Percentiles rank a stretch among this genome's conserved stretches.
Evolutionary conservation across 2,113 vertebrate species (phyloP).

Genomic region (Chaenogobius annularis): DNA sequence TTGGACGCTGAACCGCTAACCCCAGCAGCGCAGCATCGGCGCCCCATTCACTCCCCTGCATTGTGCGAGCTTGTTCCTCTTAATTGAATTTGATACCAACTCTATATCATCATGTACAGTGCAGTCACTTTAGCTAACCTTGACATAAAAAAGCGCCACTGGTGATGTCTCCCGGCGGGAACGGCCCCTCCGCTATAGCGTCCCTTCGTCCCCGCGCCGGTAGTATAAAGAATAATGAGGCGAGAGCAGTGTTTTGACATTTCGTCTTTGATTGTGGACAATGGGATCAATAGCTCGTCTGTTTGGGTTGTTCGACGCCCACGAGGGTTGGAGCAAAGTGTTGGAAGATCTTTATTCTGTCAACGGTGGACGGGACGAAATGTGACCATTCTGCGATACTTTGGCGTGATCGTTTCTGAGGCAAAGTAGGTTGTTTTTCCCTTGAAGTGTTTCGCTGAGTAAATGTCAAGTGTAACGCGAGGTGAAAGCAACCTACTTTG

Average conservation of each 20-base stretch:
- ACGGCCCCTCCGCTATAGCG: slow-evolving; percentile 27
- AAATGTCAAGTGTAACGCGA: too few relatives aligned
- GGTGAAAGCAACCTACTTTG: too few relatives aligned
- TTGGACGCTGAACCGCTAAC: slow-evolving; percentile 12
- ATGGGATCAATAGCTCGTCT: slow-evolving; percentile 64
- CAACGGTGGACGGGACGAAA: slow-evolving; percentile 12
- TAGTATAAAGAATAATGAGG: slow-evolving; percentile 59
- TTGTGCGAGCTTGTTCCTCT: slow-evolving; percentile 28
- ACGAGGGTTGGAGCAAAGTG: slow-evolving; percentile 39
- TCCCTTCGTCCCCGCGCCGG: slow-evolving; percentile 49
- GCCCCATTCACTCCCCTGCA: not conserved
- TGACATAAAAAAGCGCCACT: slow-evolving; percentile 44
- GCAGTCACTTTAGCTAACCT: slow-evolving; percentile 53
- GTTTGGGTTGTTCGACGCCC: slow-evolving; percentile 38
- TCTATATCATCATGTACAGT: slow-evolving; percentile 43
- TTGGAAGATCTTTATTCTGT: slow-evolving; percentile 23
- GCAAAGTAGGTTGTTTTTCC: too few relatives aligned
- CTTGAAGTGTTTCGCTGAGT: too few relatives aligned
- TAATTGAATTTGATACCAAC: slow-evolving; percentile 53
- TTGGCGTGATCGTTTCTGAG: too few relatives aligned
- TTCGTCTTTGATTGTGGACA: slow-evolving; percentile 50
- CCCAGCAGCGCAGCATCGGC: slow-evolving; percentile 2
- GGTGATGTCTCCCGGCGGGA: slow-evolving; percentile 34
- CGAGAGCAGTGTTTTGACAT: slow-evolving; percentile 56
- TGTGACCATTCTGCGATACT: not conserved